Evolutionary conservation across 2,113 vertebrate genomes (phyloP).

Genomic region (Pavo muticus): DNA sequence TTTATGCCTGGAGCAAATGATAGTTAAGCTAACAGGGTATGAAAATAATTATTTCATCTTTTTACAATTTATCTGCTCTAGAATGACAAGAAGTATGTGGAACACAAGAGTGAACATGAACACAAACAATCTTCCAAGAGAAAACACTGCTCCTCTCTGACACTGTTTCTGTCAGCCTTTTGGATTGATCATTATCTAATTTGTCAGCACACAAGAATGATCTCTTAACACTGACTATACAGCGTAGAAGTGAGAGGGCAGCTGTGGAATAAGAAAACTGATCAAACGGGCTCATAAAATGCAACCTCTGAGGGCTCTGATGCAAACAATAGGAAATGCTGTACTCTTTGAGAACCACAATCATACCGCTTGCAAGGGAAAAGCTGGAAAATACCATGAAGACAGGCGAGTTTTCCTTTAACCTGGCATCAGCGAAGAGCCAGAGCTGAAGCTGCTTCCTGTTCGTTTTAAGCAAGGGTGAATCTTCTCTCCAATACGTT

Average conservation of each 20-base stretch:
- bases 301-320: background rate
- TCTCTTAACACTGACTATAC: background rate
- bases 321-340: background rate
- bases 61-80: background rate
- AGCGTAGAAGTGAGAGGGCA: background rate
- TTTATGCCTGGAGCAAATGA: background rate
- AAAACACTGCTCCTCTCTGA: background rate
- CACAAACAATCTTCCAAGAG: background rate
- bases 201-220: background rate
- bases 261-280: background rate
- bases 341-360: background rate
- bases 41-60: constrained; percentile 14
- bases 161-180: background rate
- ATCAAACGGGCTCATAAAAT: background rate
- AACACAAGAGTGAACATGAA: background rate
- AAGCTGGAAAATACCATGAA: constrained; percentile 4
- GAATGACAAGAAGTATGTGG: constrained; percentile 1
- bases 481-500: constrained; percentile 8
- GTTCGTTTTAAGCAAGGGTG: constrained; percentile 8
- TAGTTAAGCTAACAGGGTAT: background rate
- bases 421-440: background rate
- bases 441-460: constrained; percentile 30
- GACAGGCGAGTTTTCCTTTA: background rate
- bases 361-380: background rate
- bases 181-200: background rate